Base-by-base conservation (phyloP, 2,888 invertebrate genomes). In the Tenthredo amoena region DNA sequence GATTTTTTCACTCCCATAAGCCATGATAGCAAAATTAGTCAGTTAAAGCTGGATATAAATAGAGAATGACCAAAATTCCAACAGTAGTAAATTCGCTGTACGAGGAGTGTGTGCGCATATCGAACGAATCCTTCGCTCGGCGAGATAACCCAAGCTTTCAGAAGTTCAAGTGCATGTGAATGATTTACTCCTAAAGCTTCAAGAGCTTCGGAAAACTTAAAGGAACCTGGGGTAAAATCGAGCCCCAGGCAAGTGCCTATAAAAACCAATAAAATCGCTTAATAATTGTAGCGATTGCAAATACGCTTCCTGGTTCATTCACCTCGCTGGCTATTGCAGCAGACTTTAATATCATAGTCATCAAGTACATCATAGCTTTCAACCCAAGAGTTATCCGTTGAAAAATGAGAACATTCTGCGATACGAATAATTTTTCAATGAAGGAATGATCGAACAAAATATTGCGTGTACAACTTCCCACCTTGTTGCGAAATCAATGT, bases 71-170 rank as follows among this genome's bases (percentile, higher is more conserved):
- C 21, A 10, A 9, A 6, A n/a, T 58, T 58, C 6, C 1, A 21
- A 58, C n/a, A 7, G 58, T 21, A n/a, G 21, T 62, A 62, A 62
- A 12, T 62, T 50, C 21, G 62, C 2, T 62, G 62, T 21, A 62
- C 26, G 21, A 62, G 21, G 2, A 62, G 62, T 5, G 21, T 62
- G 21, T 21, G 62, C 12, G 10, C 2, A 12, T 62, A 62, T 62
- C 62, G 62, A 62, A 26, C 62, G 62, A 62, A 62, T 62, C 62
- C 62, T 62, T 62, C 62, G 62, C 58, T 58, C 21, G 58, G 58
- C 43, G 43, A 62, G 26, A 62, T 62, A 62, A 26, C 62, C 62
- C 9, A 26, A 62, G 62, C 62, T 62, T 12, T 62, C 21, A 62
- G 62, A 62, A 62, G 21, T 62, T 62, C 62, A 62, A 62, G 62